A percentile compares a stretch with the other conserved stretches of the same genome.
Evolutionary conservation across 2,888 invertebrate species (phyloP).

Genomic region (Bellardia bayeri): DNA sequence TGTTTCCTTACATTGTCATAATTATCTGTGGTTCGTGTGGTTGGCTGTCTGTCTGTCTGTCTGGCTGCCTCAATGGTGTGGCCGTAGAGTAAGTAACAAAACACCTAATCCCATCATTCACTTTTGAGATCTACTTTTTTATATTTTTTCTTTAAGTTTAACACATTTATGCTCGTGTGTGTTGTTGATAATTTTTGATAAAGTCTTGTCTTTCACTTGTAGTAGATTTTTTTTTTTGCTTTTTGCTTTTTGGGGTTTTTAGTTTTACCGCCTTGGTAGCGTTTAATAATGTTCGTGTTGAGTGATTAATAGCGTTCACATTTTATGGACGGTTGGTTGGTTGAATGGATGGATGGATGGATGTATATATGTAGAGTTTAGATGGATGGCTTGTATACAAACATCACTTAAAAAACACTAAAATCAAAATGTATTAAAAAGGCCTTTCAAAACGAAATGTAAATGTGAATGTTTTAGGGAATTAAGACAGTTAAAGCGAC

Average conservation of each 20-base stretch:
- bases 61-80: constrained; percentile 42
- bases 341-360: not conserved
- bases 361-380: constrained; percentile 22
- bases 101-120: constrained; percentile 70
- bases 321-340: constrained; percentile 56
- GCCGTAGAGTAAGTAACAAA: constrained; percentile 51
- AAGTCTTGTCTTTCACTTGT: constrained; percentile 47
- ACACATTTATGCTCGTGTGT: constrained; percentile 68
- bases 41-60: constrained; percentile 1
- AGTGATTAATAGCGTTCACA: constrained; percentile 83
- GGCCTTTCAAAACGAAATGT: constrained; percentile 38
- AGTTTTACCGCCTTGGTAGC: constrained; percentile 76
- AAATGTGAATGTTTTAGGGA: constrained; percentile 8
- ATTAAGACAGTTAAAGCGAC: not conserved
- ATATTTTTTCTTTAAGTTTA: constrained; percentile 25
- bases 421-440: constrained; percentile 48
- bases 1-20: constrained; percentile 82
- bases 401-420: constrained; percentile 49
- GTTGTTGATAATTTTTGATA: constrained; percentile 69
- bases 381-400: constrained; percentile 58
- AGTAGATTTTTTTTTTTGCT: constrained; percentile 7
- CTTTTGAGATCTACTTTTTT: constrained; percentile 43
- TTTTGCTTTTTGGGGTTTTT: constrained; percentile 32
- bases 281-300: constrained; percentile 80
- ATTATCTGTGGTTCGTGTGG: constrained; percentile 77